phyloP scores from a whole-genome alignment of 2,113 vertebrate species.

The Electrona antarctica region DNA sequence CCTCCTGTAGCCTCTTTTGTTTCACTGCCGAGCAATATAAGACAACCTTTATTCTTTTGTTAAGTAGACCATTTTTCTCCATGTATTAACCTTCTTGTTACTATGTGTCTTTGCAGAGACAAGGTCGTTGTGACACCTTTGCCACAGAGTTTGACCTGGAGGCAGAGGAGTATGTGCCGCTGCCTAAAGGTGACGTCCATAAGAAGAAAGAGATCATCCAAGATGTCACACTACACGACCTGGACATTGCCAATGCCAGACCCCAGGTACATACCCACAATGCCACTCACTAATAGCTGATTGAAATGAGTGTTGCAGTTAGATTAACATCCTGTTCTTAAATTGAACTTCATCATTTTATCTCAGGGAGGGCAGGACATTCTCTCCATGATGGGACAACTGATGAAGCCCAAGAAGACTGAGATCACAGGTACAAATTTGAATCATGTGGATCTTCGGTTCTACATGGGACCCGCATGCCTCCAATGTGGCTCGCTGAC shows the following conservation, averaged over 20 bases:
- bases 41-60: neutral
- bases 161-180: slow-evolving; percentile 96
- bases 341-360: neutral
- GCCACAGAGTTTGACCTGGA: slow-evolving; percentile 99
- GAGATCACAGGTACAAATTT: slow-evolving; percentile 90
- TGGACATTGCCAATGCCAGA: slow-evolving; percentile 94
- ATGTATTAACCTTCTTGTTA: neutral
- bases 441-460: too few species aligned
- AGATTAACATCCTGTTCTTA: neutral
- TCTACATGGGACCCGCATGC: too few species aligned
- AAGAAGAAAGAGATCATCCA: slow-evolving; percentile 99
- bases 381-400: slow-evolving; percentile 98
- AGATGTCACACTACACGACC: slow-evolving; percentile 95
- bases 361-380: slow-evolving; percentile 96
- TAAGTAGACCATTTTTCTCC: neutral
- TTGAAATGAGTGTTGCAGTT: neutral
- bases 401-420: slow-evolving; percentile 99
- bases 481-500: too few species aligned
- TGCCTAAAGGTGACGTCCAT: slow-evolving; percentile 98
- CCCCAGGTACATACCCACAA: slow-evolving; percentile 85
- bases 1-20: slow-evolving; percentile 14
- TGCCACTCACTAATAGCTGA: neutral
- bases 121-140: slow-evolving; percentile 97
- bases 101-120: slow-evolving; percentile 81
- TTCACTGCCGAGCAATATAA: slow-evolving; percentile 5